Conservation (phyloP, 2,888 invertebrate species). For the Macaria liturata region DNA sequence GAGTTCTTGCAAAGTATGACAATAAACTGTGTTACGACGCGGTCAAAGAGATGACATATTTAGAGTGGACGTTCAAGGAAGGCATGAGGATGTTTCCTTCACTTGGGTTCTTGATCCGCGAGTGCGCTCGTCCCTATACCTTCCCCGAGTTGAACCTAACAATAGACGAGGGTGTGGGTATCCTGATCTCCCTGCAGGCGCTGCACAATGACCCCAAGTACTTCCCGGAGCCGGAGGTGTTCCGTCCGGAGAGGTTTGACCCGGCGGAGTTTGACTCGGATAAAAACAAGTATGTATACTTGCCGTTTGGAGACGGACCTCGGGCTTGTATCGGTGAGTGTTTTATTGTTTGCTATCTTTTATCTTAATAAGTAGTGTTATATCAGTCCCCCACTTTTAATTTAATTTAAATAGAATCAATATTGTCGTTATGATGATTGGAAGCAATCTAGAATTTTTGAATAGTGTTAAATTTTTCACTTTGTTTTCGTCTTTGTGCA, state of each 20-base stretch:
- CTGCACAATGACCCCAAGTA: conserved; percentile 59
- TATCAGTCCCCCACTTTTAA: no score
- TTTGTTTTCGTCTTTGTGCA: no score
- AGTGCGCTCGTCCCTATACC: conserved; percentile 49
- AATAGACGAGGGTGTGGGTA: conserved; percentile 52
- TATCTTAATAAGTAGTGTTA: no score
- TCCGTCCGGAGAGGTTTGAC: conserved; percentile 57
- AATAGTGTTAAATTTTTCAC: no score
- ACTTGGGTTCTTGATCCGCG: conserved; percentile 54
- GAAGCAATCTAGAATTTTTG: no score
- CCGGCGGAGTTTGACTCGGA: conserved; percentile 40
- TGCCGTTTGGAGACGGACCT: conserved; percentile 62
- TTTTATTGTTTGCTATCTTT: no score
- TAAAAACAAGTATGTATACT: conserved; percentile 49
- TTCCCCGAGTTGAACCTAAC: conserved; percentile 51
- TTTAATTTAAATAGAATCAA: no score
- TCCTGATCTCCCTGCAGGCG: conserved; percentile 56
- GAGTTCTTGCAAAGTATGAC: conserved; percentile 45
- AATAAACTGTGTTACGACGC: conserved; percentile 56
- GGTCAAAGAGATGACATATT: conserved; percentile 55
- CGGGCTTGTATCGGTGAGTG: conserved; percentile 59
- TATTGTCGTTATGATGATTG: no score
- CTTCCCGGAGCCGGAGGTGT: conserved; percentile 55
- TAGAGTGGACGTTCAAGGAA: conserved; percentile 58
- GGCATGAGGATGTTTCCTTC: conserved; percentile 63